These are phyloP conservation scores for Sitta europaea DNA, from an alignment of 2,113 vertebrate species.

Conservation along the genomic window DNA sequence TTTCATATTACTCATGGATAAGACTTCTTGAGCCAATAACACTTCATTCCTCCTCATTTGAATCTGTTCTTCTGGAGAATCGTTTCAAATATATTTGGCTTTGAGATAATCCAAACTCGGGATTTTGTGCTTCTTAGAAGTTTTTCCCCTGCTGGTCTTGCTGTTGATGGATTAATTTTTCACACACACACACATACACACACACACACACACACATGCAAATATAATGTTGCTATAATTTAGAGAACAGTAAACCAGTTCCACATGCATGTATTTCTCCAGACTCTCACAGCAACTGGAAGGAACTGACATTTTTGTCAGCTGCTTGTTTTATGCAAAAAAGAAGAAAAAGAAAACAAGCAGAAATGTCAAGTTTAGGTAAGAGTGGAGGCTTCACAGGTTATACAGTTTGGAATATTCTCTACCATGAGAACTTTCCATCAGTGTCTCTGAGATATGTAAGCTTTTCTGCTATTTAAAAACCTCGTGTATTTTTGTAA, in stretches of 20 bases:
- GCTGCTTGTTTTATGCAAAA: not conserved
- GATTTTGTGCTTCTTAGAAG: not conserved
- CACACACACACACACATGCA: not conserved
- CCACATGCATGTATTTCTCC: not conserved
- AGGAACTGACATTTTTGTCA: slow-evolving; percentile 2
- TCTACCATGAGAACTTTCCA: not conserved
- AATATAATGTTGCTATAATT: not conserved
- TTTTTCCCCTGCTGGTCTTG: not conserved
- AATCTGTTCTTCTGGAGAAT: not conserved
- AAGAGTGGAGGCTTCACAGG: not conserved
- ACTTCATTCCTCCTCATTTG: not conserved
- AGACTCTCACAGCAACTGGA: not conserved
- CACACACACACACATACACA: not conserved
- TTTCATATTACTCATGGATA: not conserved
- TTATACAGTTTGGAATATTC: not conserved
- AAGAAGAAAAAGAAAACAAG: not conserved
- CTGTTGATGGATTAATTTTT: not conserved
- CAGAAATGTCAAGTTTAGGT: not conserved
- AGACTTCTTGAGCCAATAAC: not conserved
- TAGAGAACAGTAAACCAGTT: not conserved
- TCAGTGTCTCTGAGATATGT: not conserved
- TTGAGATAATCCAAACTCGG: not conserved
- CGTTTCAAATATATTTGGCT: not conserved
- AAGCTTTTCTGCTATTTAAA: not conserved
- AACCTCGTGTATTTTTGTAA: not conserved